Evolutionary conservation across 2,113 vertebrate species (phyloP).

Genomic region (Sturnira hondurensis): DNA sequence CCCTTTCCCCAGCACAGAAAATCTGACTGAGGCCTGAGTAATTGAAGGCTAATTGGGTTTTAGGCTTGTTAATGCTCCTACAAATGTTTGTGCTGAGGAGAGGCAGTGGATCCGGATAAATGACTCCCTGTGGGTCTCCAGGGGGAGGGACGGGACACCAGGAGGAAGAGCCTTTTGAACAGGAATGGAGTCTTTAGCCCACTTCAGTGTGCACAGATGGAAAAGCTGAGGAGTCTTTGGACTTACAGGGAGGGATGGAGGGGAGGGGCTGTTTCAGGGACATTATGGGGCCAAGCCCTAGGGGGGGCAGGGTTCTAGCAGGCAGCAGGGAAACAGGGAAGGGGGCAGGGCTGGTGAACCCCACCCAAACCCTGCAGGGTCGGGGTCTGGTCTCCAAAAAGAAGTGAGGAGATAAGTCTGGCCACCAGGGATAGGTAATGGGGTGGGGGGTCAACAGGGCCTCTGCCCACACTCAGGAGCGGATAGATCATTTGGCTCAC

Average conservation of each 20-base stretch:
- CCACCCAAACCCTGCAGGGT: not conserved
- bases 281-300: not conserved
- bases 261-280: not conserved
- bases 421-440: not conserved
- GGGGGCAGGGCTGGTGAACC: not conserved
- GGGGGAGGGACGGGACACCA: not conserved
- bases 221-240: not conserved
- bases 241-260: not conserved
- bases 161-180: not conserved
- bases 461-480: not conserved
- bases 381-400: not conserved
- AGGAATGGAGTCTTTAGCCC: not conserved
- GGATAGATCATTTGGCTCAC: not conserved
- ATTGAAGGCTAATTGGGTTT: slow-evolving; percentile 70
- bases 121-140: slow-evolving; percentile 33
- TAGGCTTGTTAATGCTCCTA: slow-evolving; percentile 63
- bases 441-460: not conserved
- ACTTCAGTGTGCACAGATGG: not conserved
- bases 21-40: slow-evolving; percentile 60
- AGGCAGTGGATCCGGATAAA: slow-evolving; percentile 63
- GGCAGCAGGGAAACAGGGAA: not conserved
- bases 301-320: not conserved
- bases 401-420: not conserved
- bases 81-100: slow-evolving; percentile 55
- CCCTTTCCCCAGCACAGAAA: slow-evolving; percentile 48